Conservation (phyloP, 2,888 invertebrate species). For the Lepidochitona cinerea region DNA sequence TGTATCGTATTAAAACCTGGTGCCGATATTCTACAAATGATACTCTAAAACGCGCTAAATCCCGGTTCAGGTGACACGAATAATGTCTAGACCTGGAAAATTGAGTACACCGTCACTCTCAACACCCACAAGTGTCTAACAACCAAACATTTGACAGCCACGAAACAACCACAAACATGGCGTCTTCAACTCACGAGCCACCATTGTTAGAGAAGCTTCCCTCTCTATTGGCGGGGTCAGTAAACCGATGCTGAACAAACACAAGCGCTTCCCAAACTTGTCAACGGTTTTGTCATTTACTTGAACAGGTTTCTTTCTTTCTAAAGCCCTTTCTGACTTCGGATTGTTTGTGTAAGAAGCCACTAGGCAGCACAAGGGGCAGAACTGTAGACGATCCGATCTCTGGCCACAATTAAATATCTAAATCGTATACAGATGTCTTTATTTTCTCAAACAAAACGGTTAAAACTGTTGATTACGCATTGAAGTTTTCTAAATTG, state of each 20-base stretch:
- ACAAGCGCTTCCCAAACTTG: neutral
- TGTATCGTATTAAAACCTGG: too few relatives aligned
- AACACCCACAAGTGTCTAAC: neutral
- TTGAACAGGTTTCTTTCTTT: neutral
- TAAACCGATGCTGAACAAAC: neutral
- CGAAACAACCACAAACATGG: neutral
- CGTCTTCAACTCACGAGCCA: neutral
- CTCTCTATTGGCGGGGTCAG: neutral
- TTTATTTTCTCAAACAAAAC: neutral
- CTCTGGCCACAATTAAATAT: neutral
- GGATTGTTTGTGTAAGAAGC: neutral
- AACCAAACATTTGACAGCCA: neutral
- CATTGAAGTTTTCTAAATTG: too few relatives aligned
- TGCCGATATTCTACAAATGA: too few relatives aligned
- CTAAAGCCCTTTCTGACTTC: neutral
- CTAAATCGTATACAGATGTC: neutral
- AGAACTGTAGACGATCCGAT: neutral
- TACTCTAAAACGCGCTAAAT: neutral
- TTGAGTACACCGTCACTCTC: neutral
- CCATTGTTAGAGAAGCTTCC: neutral
- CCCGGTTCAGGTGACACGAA: neutral
- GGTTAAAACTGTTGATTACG: too few relatives aligned
- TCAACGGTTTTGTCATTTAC: constrained; percentile 4
- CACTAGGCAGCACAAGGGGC: neutral
- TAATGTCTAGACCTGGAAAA: neutral